phyloP scores from a whole-genome alignment of 2,888 invertebrate species.

The Cephus sareptanus region DNA sequence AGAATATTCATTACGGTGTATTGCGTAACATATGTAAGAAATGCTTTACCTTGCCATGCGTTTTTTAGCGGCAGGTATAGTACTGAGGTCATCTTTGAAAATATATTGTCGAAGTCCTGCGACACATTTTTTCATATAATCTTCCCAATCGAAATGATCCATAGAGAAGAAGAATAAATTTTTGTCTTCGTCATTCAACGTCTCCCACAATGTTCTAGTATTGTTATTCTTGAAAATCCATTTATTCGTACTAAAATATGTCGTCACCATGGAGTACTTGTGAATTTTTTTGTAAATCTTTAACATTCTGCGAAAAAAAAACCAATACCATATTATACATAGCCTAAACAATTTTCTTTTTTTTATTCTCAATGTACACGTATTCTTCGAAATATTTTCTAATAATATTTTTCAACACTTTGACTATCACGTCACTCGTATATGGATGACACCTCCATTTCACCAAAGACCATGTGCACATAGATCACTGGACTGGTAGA shows the following conservation, averaged over 20 bases:
- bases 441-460: not conserved
- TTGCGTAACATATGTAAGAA: not conserved
- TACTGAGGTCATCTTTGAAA: conserved; percentile 65
- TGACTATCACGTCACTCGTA: not conserved
- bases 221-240: conserved; percentile 53
- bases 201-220: conserved; percentile 61
- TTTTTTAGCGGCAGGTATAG: conserved; percentile 44
- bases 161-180: conserved; percentile 67
- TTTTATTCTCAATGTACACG: too few relatives aligned
- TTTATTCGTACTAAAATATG: conserved; percentile 67
- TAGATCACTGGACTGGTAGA: too few relatives aligned
- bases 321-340: too few relatives aligned
- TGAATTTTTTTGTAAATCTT: conserved; percentile 68
- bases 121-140: conserved; percentile 67
- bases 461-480: not conserved
- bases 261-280: conserved; percentile 63
- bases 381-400: too few relatives aligned
- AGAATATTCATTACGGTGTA: not conserved
- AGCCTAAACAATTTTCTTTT: too few relatives aligned
- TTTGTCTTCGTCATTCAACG: conserved; percentile 62
- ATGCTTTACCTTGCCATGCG: conserved; percentile 46
- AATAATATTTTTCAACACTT: too few relatives aligned
- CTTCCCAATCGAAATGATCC: conserved; percentile 66
- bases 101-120: conserved; percentile 67
- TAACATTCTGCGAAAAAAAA: conserved; percentile 60